Evolutionary conservation across 2,888 invertebrate species (phyloP), one percentile per base, ranked within the genome.

Genomic region (Ceramica pisi): DNA sequence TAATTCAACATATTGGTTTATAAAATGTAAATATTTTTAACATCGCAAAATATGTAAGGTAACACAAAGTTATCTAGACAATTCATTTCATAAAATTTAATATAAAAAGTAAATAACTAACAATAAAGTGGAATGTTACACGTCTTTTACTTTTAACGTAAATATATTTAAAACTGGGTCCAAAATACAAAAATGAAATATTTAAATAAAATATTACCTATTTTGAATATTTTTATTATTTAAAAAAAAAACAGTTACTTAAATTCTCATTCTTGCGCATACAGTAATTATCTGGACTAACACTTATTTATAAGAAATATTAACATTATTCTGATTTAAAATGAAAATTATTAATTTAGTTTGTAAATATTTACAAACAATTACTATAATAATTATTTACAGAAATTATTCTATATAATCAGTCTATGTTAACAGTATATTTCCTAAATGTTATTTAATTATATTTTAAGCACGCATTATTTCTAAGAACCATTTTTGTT

Each of bases 351-450:
- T 86, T 83, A 68, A 79, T 82, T 83, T 69, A 55, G 74, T 79
- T 68, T 85, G 81, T 70, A 79, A 86, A 81, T 87, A 86, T 87
- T 85, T 89, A 90, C 90, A 90, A 88, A 88, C 87, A 81, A 79
- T 79, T 57, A 69, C 57, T 78, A 68, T 70, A n/a, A 63, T 71
- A 70, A 68, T 86, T 84, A 77, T 83, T 82, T 83, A 82, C 85
- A 84, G 87, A 82, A 85, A 89, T 89, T 91, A 90, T 86, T 88
- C 89, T 92, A 92, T 88, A 86, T 90, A 93, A 92, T 94, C 94
- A 94, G 94, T 94, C 94, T 94, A 94, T 94, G 83, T 90, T 92
- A 94, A 92, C 88, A 90, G 78, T 90, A 90, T 88, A 78, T 72
- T 67, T 70, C 46, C 71, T 84, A 82, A 83, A 78, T 69, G 48